Evolutionary conservation across 2,888 invertebrate genomes (phyloP).

Genomic region (Harmothoe impar): DNA sequence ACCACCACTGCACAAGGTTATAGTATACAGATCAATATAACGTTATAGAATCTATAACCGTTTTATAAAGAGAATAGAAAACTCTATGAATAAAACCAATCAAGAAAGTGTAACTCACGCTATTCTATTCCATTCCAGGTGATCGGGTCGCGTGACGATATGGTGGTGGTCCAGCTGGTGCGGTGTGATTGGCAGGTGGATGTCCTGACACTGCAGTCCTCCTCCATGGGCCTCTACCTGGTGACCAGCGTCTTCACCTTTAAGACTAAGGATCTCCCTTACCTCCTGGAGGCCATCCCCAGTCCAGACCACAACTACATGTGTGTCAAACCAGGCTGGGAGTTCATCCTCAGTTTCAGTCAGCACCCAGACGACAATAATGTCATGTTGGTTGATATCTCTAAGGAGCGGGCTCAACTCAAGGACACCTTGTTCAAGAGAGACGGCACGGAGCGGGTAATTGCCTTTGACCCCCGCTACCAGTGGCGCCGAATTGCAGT

Average conservation of each 20-base stretch:
- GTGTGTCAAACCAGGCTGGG: slow-evolving; percentile 40
- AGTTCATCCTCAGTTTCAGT: slow-evolving; percentile 12
- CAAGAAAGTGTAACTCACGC: too few species aligned
- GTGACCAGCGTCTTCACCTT: background rate
- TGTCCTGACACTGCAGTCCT: background rate
- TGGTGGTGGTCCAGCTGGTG: slow-evolving; percentile 32
- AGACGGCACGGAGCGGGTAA: background rate
- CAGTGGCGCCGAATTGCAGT: slow-evolving; percentile 33
- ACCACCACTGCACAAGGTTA: too few species aligned
- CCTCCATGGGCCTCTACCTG: background rate
- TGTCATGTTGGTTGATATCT: slow-evolving; percentile 28
- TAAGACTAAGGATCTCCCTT: background rate
- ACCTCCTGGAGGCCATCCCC: slow-evolving; percentile 28
- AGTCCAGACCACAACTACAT: slow-evolving; percentile 11
- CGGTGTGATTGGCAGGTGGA: slow-evolving; percentile 31
- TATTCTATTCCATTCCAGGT: too few species aligned
- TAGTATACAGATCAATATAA: too few species aligned
- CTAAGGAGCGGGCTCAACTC: background rate
- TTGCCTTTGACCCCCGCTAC: slow-evolving; percentile 41
- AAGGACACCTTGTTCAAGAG: background rate
- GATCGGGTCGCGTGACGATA: slow-evolving; percentile 30
- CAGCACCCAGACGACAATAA: slow-evolving; percentile 39
- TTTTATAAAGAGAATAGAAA: too few species aligned
- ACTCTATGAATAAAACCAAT: too few species aligned
- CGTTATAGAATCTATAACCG: too few species aligned